Evolutionary conservation across 2,888 invertebrate genomes (phyloP).

Genomic region (Trilocha varians): DNA sequence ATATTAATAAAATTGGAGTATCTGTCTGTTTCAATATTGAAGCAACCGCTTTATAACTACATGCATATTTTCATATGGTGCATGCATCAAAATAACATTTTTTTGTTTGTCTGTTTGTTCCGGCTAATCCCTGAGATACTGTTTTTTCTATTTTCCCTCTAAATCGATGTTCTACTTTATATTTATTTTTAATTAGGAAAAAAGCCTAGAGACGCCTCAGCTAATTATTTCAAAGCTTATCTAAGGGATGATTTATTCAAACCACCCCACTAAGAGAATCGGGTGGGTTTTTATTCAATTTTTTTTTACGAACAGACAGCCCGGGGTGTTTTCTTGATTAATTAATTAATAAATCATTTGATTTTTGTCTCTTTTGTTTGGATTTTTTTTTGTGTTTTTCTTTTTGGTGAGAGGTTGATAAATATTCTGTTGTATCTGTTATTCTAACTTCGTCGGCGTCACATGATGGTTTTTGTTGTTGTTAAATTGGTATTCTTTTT

Average conservation of each 20-base stretch:
- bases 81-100: too few relatives aligned
- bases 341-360: conserved; percentile 40
- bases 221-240: conserved; percentile 67
- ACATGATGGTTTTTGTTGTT: too few relatives aligned
- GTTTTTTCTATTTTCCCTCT: conserved; percentile 1
- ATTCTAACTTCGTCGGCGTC: too few relatives aligned
- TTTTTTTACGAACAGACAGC: conserved; percentile 29
- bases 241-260: conserved; percentile 61
- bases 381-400: background rate
- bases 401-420: background rate
- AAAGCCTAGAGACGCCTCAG: conserved; percentile 35
- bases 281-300: conserved; percentile 22
- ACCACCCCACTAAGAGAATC: conserved; percentile 20
- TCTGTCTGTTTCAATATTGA: too few relatives aligned
- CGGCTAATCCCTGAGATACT: too few relatives aligned
- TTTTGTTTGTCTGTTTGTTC: too few relatives aligned
- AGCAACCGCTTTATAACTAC: too few relatives aligned
- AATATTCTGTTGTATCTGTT: too few relatives aligned
- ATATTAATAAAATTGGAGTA: too few relatives aligned
- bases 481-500: too few relatives aligned
- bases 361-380: conserved; percentile 6
- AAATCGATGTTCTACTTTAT: conserved; percentile 52
- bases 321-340: conserved; percentile 33
- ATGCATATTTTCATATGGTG: too few relatives aligned
- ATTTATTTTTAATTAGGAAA: conserved; percentile 71